Percentiles rank a stretch among this genome's conserved stretches.
Conservation (phyloP, 2,888 invertebrate species). For the Oscheius sp. region DNA sequence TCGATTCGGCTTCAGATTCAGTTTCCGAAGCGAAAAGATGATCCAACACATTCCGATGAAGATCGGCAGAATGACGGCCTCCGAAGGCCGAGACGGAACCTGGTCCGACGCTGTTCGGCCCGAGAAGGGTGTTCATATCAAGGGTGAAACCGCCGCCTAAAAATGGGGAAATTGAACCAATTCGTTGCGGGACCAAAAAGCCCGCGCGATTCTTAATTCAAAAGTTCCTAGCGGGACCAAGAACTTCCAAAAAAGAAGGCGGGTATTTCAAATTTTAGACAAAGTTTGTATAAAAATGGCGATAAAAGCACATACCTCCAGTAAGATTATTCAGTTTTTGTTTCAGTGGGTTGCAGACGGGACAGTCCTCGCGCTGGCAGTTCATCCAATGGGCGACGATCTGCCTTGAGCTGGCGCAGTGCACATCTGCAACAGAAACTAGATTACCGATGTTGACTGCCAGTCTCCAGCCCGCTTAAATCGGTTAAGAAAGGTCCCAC, state of each 20-base stretch:
- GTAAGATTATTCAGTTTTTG: slow-evolving; percentile 79
- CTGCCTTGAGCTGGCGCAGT: slow-evolving; percentile 97
- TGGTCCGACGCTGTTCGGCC: slow-evolving; percentile 14
- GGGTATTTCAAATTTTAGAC: background rate
- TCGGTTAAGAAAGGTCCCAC: slow-evolving; percentile 63
- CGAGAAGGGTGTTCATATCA: slow-evolving; percentile 35
- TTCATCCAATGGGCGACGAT: slow-evolving; percentile 99
- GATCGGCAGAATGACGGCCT: slow-evolving; percentile 36
- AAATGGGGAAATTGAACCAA: too few relatives aligned
- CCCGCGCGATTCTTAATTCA: too few relatives aligned
- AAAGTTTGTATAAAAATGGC: background rate
- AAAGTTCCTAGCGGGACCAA: too few relatives aligned
- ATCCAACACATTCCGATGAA: background rate
- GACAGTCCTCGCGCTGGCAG: slow-evolving; percentile 93
- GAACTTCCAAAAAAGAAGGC: too few relatives aligned
- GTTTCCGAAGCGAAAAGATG: too few relatives aligned
- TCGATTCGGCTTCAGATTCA: too few relatives aligned
- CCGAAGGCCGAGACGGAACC: slow-evolving; percentile 18
- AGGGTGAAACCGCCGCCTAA: background rate
- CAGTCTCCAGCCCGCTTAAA: background rate
- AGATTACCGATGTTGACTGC: background rate
- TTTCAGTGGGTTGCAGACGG: slow-evolving; percentile 96
- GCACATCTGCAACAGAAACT: slow-evolving; percentile 79
- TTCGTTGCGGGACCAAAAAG: too few relatives aligned
- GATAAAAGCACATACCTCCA: background rate